These are phyloP conservation scores for Eupelmus urozonus DNA, from an alignment of 2,888 invertebrate genomes.

Conservation along the genomic window DNA sequence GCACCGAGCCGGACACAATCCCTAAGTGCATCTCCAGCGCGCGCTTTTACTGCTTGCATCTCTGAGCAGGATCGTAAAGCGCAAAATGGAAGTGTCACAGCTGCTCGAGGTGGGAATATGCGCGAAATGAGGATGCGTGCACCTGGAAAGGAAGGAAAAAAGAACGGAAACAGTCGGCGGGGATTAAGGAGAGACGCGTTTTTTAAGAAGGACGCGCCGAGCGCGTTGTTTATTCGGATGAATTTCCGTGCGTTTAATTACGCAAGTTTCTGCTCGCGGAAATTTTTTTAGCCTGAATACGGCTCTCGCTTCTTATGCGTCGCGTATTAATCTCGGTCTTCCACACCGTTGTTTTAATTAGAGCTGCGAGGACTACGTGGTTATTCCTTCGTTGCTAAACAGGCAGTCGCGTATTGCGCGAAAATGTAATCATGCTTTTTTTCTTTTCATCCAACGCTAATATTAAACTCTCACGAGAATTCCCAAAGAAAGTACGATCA, in stretches of 20 bases:
- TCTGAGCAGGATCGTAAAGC: conserved; percentile 68
- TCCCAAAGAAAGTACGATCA: no score
- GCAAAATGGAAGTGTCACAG: conserved; percentile 67
- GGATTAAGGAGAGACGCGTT: neutral
- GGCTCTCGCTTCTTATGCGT: neutral
- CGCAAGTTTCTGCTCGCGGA: neutral
- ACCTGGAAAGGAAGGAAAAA: neutral
- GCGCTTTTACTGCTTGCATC: no score
- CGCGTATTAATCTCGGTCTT: neutral
- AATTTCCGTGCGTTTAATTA: conserved; percentile 33
- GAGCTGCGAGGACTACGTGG: no score
- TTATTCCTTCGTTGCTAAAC: no score
- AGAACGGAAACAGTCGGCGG: neutral
- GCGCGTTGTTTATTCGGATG: conserved; percentile 13
- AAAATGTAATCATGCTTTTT: no score
- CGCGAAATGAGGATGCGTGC: conserved; percentile 12
- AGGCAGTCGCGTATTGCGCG: no score
- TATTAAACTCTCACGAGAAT: no score
- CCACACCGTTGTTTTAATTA: neutral
- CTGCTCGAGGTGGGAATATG: conserved; percentile 31
- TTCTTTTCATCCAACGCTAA: no score
- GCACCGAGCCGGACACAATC: conserved; percentile 35
- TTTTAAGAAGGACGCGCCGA: neutral
- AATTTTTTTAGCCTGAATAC: neutral
- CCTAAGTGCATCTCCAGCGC: no score